A percentile compares a stretch with the other conserved stretches of the same genome.
phyloP scores from a whole-genome alignment of 37 sponge, comb jelly and placozoan genomes.

The Mnemiopsis leidyi region DNA sequence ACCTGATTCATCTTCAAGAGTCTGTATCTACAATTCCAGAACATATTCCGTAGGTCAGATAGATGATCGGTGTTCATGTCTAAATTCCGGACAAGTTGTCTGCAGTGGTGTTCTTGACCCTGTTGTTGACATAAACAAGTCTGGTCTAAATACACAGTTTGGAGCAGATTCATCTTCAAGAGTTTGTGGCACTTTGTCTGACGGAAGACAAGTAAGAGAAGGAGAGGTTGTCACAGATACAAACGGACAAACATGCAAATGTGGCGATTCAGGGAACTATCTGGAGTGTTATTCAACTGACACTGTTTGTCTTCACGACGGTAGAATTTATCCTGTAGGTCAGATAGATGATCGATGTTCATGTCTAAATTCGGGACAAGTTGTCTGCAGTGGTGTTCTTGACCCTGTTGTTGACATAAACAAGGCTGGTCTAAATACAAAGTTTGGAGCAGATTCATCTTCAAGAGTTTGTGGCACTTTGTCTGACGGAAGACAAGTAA shows the following conservation, averaged over 20 bases:
- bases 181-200: neutral
- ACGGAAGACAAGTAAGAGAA: neutral
- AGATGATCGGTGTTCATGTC: no score
- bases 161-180: neutral
- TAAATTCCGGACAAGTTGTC: no score
- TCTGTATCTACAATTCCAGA: no score
- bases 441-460: no score
- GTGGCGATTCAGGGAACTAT: neutral
- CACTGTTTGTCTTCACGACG: neutral
- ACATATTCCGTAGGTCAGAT: no score
- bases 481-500: neutral
- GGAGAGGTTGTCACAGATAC: neutral
- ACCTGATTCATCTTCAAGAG: no score
- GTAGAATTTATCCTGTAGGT: neutral
- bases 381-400: neutral
- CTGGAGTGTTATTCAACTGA: neutral
- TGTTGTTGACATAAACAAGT: no score
- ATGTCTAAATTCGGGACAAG: neutral
- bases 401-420: no score
- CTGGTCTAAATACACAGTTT: no score
- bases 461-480: neutral
- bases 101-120: no score
- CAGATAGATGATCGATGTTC: neutral
- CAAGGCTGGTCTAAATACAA: no score
- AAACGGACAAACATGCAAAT: neutral